phyloP scores from a whole-genome alignment of 2,113 vertebrate genomes.

The Condylura cristata region DNA sequence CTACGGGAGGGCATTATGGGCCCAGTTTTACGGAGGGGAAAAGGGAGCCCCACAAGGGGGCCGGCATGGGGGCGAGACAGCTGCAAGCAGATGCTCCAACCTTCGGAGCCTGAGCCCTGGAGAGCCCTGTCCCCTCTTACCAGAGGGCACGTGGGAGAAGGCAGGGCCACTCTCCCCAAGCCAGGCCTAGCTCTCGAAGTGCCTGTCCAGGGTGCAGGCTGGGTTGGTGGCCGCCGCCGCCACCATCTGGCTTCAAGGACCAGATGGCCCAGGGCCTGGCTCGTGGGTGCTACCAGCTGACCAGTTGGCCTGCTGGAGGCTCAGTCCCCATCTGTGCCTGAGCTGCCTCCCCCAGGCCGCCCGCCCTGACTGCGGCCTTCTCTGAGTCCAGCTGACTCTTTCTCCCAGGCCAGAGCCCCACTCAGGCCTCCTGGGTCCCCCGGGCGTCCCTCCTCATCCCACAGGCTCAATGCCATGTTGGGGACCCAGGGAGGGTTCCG shows the following conservation, averaged over 20 bases:
- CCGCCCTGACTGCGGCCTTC: background rate
- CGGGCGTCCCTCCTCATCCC: background rate
- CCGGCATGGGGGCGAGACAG: rapidly evolving
- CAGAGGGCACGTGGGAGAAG: background rate
- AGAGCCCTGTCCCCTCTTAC: background rate
- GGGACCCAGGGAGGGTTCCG: background rate
- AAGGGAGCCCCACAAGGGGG: background rate
- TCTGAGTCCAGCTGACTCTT: background rate
- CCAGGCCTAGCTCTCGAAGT: background rate
- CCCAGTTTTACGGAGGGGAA: background rate
- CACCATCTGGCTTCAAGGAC: background rate
- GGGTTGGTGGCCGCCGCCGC: background rate
- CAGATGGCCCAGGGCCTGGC: too few relatives aligned
- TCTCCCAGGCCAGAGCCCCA: background rate
- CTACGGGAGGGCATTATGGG: background rate
- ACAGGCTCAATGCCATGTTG: rapidly evolving
- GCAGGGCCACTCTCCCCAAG: background rate
- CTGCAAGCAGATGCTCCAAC: background rate
- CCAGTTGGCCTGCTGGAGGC: background rate
- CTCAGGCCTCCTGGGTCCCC: background rate
- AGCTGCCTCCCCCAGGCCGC: background rate
- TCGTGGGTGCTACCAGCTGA: background rate
- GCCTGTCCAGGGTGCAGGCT: too few relatives aligned
- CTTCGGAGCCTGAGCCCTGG: background rate
- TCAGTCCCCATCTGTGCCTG: too few relatives aligned